These are phyloP conservation scores for Brachionus sp. DNA, from an alignment of 1,140 invertebrate species.

Conservation along the genomic window DNA sequence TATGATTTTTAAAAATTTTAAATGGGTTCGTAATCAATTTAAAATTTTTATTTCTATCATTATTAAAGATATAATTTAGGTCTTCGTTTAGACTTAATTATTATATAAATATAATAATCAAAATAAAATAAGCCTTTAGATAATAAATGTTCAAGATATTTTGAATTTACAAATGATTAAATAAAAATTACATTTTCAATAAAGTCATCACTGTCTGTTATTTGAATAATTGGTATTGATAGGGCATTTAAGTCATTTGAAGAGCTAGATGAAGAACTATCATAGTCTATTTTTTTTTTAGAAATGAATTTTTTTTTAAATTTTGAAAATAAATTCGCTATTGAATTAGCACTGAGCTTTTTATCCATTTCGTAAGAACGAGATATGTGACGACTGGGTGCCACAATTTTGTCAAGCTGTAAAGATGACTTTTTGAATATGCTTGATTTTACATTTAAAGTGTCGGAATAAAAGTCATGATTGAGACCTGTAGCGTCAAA, in stretches of 20 bases:
- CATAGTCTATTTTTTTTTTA: not conserved
- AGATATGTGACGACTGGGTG: not conserved
- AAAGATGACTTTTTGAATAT: constrained; percentile 9
- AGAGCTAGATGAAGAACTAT: not conserved
- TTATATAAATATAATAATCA: too few relatives aligned
- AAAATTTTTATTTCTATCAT: too few relatives aligned
- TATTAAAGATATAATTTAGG: too few relatives aligned
- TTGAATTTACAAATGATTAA: not conserved
- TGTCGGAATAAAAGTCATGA: not conserved
- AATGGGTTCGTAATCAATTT: not conserved
- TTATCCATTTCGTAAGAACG: not conserved
- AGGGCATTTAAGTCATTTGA: not conserved
- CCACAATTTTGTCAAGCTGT: not conserved
- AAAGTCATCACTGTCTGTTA: not conserved
- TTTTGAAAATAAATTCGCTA: constrained; percentile 3
- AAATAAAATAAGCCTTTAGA: too few relatives aligned
- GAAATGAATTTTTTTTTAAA: constrained; percentile 6
- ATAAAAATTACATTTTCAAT: not conserved
- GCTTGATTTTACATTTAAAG: not conserved
- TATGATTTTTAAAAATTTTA: not conserved
- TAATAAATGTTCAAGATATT: too few relatives aligned
- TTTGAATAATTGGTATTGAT: constrained; percentile 14
- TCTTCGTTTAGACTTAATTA: too few relatives aligned
- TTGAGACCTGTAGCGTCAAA: not conserved
- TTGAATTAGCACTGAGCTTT: not conserved